phyloP scores from a whole-genome alignment of 2,113 vertebrate genomes.

The Hippocampus mohnikei region DNA sequence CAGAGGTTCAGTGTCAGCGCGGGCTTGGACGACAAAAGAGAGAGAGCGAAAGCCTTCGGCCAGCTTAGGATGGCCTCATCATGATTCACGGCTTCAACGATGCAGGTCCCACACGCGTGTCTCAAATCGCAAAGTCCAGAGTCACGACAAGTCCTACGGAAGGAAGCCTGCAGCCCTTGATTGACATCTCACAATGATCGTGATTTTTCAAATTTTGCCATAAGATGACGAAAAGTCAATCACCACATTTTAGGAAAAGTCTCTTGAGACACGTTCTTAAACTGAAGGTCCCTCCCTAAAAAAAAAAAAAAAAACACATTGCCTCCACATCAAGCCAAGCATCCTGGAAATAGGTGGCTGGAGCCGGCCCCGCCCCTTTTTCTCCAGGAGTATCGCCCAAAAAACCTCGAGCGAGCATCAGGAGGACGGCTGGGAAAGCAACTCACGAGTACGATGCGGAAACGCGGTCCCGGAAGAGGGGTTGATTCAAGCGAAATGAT shows the following conservation, averaged over 20 bases:
- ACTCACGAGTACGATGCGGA: constrained; percentile 5
- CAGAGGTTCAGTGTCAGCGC: constrained; percentile 45
- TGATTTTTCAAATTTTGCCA: too few species aligned
- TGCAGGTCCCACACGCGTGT: neutral
- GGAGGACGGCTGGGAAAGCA: constrained; percentile 50
- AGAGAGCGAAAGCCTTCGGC: constrained; percentile 2
- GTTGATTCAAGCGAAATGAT: too few species aligned
- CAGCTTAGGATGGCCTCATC: constrained; percentile 11
- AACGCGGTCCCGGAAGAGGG: neutral
- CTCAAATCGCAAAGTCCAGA: neutral
- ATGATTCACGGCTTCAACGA: constrained; percentile 25
- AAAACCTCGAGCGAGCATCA: constrained; percentile 61
- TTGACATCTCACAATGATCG: neutral
- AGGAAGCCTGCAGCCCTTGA: neutral
- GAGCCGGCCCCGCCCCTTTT: constrained; percentile 29
- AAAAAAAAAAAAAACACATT: constrained; percentile 72
- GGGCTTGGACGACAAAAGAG: constrained; percentile 1
- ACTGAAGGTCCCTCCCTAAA: constrained; percentile 61
- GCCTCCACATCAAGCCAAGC: constrained; percentile 65
- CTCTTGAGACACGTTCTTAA: constrained; percentile 62
- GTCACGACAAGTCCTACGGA: neutral
- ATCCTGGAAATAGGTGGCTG: constrained; percentile 41
- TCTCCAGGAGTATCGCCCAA: constrained; percentile 40
- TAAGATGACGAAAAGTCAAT: too few species aligned
- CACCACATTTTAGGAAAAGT: too few species aligned